Evolutionary conservation across 2,113 vertebrate species (phyloP), one percentile per base, ranked within the genome.

Genomic region (Eolophus roseicapilla): DNA sequence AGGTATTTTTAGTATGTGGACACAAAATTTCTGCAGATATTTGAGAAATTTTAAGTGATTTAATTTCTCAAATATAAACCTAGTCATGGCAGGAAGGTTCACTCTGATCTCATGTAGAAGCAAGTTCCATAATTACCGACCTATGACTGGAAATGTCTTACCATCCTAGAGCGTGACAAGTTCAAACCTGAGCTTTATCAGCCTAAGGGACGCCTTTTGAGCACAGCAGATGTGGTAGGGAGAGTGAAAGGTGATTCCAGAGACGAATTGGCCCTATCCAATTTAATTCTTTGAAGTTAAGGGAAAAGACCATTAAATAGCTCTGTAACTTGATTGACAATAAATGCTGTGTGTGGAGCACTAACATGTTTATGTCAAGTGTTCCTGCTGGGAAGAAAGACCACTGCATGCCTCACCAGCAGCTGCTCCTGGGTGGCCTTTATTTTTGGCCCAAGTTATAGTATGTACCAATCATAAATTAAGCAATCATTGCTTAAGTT

Each of bases 201-300:
- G 93, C 92, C 92, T 83, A 41, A 92, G 92, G 90, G 83, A 92
- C 65, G 52, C 35, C 16, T 80, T 94, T 7, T 79, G 80, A 95
- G 77, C 83, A 63, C 28, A 92, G 70, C 88, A 94, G 88, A 92
- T 95, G 92, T 86, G 80, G 68, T 79, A 71, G 50, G 47, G 83
- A 77, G 82, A 82, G 71, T 81, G 39, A 75, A 86, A 73, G 73
- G 91, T 85, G 88, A 82, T 93, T 89, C 81, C 44, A 82, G 77
- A 82, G 91, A 94, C 0, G 17, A 94, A 86, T 80, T 90, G 90
- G 75, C 92, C 84, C 43, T 88, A 79, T 86, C 88, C 65, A 62
- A 59, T 79, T 84, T 88, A 79, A 55, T 94, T 71, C 83, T 95
- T 97, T 96, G 95, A 94, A 94, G 96, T 95, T 73, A 52, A 93